These are phyloP conservation scores for Lampropteryx suffumata DNA, from an alignment of 2,888 invertebrate species.

Conservation along the genomic window DNA sequence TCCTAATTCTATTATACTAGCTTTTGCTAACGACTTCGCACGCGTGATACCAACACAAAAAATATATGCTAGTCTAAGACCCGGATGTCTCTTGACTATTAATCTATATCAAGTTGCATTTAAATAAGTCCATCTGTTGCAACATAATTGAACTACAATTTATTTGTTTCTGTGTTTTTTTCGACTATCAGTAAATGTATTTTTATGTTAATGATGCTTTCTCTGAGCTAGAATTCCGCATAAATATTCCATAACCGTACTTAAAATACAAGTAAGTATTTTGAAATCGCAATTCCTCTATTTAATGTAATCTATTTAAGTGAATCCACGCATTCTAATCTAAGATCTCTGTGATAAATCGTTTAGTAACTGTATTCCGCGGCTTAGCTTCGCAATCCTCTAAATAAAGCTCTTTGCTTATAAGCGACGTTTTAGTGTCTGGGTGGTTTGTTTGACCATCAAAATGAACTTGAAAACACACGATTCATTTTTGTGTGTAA, in stretches of 20 bases:
- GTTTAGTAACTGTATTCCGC: conserved; percentile 6
- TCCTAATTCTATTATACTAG: no score
- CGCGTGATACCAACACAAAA: no score
- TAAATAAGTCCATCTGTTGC: no score
- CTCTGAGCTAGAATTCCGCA: neutral
- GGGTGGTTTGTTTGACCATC: conserved; percentile 60
- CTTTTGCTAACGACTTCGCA: no score
- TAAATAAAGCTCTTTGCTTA: conserved; percentile 60
- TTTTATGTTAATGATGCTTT: neutral
- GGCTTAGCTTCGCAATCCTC: conserved; percentile 29
- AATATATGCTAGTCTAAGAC: no score
- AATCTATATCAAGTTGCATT: no score
- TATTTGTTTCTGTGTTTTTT: no score
- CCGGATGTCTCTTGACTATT: no score
- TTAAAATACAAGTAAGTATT: neutral
- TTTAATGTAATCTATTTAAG: conserved; percentile 14
- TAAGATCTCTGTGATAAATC: conserved; percentile 12
- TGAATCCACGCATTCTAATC: conserved; percentile 8
- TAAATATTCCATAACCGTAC: neutral
- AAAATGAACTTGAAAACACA: conserved; percentile 44
- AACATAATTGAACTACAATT: no score
- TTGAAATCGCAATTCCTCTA: neutral
- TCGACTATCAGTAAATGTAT: no score
- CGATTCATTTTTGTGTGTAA: conserved; percentile 20
- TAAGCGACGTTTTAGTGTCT: conserved; percentile 67